A percentile compares a stretch with the other conserved stretches of the same genome.
Conservation (phyloP, 1,140 invertebrate genomes). For the Scaptomyza pallida region DNA sequence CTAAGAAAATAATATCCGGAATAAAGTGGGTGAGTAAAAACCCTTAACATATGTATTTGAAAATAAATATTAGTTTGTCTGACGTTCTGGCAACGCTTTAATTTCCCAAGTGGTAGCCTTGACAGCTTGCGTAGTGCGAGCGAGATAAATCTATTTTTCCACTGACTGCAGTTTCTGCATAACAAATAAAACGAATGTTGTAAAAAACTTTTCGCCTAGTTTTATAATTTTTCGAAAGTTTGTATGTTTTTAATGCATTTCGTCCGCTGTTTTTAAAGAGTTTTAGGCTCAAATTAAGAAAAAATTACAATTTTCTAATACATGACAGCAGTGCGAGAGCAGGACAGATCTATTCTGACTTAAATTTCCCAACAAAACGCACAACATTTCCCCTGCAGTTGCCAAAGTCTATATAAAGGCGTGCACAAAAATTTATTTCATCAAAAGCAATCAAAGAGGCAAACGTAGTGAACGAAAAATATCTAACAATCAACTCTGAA, state of each 20-base stretch:
- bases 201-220: too few species aligned
- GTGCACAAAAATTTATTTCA: neutral
- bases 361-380: slow-evolving; percentile 4
- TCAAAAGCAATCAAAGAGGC: slow-evolving; percentile 6
- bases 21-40: slow-evolving; percentile 27
- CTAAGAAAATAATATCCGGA: slow-evolving; percentile 2
- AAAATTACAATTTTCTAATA: neutral
- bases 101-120: slow-evolving; percentile 4
- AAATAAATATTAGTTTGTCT: too few species aligned
- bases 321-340: neutral
- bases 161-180: slow-evolving; percentile 18
- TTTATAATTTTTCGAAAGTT: neutral
- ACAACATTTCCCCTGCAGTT: slow-evolving; percentile 21
- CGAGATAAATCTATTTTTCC: slow-evolving; percentile 8
- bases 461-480: slow-evolving; percentile 8
- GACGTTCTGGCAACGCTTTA: neutral
- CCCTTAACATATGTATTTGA: neutral
- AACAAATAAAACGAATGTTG: neutral
- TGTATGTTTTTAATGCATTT: neutral
- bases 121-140: neutral
- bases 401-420: slow-evolving; percentile 27
- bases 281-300: neutral
- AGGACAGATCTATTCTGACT: neutral
- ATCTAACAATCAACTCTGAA: neutral
- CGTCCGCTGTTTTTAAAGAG: too few species aligned